Evolutionary conservation across 1,140 invertebrate species (phyloP).

Genomic region (Drosophila quadrilineata): DNA sequence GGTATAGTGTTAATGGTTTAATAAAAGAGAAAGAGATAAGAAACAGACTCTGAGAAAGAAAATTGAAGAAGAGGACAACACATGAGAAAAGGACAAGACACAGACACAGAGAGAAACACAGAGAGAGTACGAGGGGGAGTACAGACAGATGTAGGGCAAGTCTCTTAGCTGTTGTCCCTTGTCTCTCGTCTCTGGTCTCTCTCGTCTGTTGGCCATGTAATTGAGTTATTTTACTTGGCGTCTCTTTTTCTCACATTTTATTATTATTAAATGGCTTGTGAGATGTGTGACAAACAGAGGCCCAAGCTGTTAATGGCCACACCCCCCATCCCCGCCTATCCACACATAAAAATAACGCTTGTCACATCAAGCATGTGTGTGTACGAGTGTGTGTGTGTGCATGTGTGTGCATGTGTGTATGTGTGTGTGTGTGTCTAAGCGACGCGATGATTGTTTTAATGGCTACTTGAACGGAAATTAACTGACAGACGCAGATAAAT

Average conservation of each 20-base stretch:
- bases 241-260: slow-evolving; percentile 60
- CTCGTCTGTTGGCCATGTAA: slow-evolving; percentile 55
- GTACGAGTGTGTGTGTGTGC: slow-evolving; percentile 15
- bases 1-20: too few relatives aligned
- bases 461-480: slow-evolving; percentile 79
- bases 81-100: too few relatives aligned
- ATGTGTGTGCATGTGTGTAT: slow-evolving; percentile 6
- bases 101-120: too few relatives aligned
- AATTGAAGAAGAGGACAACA: too few relatives aligned
- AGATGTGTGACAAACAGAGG: slow-evolving; percentile 71
- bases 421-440: slow-evolving; percentile 55
- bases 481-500: slow-evolving; percentile 76
- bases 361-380: slow-evolving; percentile 24
- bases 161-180: too few relatives aligned
- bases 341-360: slow-evolving; percentile 65
- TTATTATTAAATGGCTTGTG: slow-evolving; percentile 73
- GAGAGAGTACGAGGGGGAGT: too few relatives aligned
- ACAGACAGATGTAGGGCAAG: too few relatives aligned
- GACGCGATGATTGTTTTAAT: slow-evolving; percentile 75
- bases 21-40: too few relatives aligned
- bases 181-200: too few relatives aligned
- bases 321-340: too few relatives aligned
- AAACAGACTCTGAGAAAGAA: too few relatives aligned
- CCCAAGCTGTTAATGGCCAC: slow-evolving; percentile 74
- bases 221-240: slow-evolving; percentile 71